Conservation (phyloP, 2,888 invertebrate species). For the Crematogaster levior region DNA sequence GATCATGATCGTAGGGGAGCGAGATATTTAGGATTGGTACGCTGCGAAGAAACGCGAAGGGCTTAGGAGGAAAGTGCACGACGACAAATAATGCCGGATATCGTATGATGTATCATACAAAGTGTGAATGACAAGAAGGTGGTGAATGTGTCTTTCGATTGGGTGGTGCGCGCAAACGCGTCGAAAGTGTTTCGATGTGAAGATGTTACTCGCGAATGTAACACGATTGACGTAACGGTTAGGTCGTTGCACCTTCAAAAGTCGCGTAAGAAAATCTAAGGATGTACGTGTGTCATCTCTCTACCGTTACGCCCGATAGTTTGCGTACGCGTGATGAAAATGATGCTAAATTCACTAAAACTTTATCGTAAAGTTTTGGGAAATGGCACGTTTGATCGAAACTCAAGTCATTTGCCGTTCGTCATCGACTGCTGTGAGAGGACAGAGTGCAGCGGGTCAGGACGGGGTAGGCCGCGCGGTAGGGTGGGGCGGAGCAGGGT, state of each 20-base stretch:
- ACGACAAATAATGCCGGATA: background rate
- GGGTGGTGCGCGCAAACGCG: background rate
- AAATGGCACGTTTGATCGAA: background rate
- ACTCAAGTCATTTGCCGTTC: slow-evolving; percentile 5
- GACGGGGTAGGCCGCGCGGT: slow-evolving; percentile 55
- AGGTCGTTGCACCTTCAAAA: background rate
- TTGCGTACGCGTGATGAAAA: background rate
- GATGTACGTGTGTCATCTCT: background rate
- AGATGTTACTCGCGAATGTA: background rate
- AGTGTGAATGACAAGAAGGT: slow-evolving; percentile 5
- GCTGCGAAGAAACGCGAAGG: background rate
- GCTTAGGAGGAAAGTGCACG: background rate
- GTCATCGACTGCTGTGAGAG: slow-evolving; percentile 80
- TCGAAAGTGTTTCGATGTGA: background rate
- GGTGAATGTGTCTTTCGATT: slow-evolving; percentile 4
- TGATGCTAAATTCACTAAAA: background rate
- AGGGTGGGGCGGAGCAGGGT: slow-evolving; percentile 83
- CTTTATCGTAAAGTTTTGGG: background rate
- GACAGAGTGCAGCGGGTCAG: slow-evolving; percentile 69
- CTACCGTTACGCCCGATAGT: background rate
- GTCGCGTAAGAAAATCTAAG: background rate
- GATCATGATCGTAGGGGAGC: too few relatives aligned
- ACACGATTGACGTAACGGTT: background rate
- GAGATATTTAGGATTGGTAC: background rate
- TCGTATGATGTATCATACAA: too few relatives aligned